These are phyloP conservation scores for Amphiura filiformis DNA, from an alignment of 35 echinoderm and acorn worm species.

Conservation along the genomic window DNA sequence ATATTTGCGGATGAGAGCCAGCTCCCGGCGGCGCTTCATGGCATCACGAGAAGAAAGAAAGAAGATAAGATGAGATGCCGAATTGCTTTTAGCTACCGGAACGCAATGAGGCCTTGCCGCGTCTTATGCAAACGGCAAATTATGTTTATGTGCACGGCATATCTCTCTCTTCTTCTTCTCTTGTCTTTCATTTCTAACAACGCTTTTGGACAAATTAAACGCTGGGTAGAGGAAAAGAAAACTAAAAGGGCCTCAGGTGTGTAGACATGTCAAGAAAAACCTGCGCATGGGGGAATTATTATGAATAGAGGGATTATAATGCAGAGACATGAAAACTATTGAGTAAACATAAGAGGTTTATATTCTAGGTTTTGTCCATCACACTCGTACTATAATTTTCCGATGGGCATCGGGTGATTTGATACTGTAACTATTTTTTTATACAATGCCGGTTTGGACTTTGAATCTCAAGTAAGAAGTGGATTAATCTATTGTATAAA, in stretches of 20 bases:
- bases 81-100: neutral
- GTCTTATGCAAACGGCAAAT: slow-evolving; percentile 14
- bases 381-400: too few species aligned
- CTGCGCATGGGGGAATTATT: neutral
- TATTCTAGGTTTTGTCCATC: neutral
- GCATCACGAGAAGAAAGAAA: neutral
- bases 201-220: slow-evolving; percentile 8
- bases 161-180: neutral
- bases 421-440: too few species aligned
- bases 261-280: slow-evolving; percentile 1
- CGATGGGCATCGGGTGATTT: too few species aligned
- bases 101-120: slow-evolving; percentile 3
- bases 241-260: neutral
- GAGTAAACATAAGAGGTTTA: slow-evolving; percentile 1
- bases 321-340: neutral
- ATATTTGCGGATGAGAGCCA: neutral
- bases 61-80: slow-evolving; percentile 2
- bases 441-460: too few species aligned
- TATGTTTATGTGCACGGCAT: slow-evolving; percentile 1
- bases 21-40: neutral
- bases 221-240: slow-evolving; percentile 3
- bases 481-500: too few species aligned
- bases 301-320: slow-evolving; percentile 10
- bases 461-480: too few species aligned
- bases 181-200: neutral